Conservation (phyloP, 2,888 invertebrate species). For the Tipula lateralis region DNA sequence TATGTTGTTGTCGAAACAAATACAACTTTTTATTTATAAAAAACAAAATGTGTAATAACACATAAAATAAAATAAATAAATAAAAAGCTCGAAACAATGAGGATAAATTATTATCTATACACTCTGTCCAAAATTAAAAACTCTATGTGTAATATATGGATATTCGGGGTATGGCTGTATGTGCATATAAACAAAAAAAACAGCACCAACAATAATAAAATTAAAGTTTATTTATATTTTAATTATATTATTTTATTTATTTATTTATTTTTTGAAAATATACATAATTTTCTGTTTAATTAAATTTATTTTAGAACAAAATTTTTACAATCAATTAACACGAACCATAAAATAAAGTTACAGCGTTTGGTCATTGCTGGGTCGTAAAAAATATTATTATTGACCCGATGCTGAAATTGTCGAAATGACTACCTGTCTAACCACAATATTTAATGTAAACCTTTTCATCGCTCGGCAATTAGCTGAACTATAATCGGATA, state of each 20-base stretch:
- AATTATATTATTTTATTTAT: background rate
- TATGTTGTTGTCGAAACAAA: background rate
- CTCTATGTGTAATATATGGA: background rate
- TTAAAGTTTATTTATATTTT: background rate
- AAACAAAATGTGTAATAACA: background rate
- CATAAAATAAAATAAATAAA: background rate
- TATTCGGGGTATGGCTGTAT: background rate
- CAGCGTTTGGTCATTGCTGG: too few species aligned
- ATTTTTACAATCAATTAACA: background rate
- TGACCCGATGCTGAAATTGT: too few species aligned
- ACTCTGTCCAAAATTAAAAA: background rate
- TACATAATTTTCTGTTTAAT: background rate
- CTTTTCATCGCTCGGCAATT: too few species aligned
- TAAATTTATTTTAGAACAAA: background rate
- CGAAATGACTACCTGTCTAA: too few species aligned
- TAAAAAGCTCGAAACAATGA: background rate
- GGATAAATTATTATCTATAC: background rate
- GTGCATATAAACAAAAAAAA: background rate
- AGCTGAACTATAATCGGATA: too few species aligned
- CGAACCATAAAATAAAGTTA: background rate
- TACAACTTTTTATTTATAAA: background rate
- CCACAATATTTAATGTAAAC: too few species aligned
- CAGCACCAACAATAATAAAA: background rate
- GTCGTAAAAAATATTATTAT: too few species aligned
- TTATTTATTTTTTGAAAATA: background rate